Percentiles rank a stretch among this genome's conserved stretches.
Conservation (phyloP, 2,797 vertebrate species). For the Muscicapa striata region DNA sequence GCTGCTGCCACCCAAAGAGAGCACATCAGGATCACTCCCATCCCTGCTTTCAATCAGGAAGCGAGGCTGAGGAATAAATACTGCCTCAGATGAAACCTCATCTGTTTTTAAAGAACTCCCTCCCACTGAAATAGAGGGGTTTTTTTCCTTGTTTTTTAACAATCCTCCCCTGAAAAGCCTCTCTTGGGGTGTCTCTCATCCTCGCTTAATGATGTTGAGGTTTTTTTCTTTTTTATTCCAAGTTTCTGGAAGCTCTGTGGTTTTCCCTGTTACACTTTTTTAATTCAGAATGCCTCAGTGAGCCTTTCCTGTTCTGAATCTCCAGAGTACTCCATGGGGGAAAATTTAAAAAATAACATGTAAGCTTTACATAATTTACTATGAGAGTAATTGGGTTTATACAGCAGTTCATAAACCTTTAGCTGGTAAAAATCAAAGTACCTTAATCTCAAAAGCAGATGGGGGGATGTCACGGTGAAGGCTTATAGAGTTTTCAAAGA, state of each 20-base stretch:
- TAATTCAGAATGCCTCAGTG: conserved; percentile 27
- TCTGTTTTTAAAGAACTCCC: conserved; percentile 36
- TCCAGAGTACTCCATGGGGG: conserved; percentile 41
- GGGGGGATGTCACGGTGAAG: conserved; percentile 63
- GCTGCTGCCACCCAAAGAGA: background rate
- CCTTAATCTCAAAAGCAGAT: conserved; percentile 77
- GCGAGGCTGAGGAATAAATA: background rate
- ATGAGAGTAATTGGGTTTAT: conserved; percentile 71
- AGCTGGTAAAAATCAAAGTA: conserved; percentile 78
- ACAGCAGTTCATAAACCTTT: conserved; percentile 75
- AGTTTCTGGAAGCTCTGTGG: conserved; percentile 21
- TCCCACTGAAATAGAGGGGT: background rate
- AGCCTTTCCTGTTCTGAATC: conserved; percentile 38
- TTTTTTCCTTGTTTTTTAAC: background rate
- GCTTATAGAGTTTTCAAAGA: conserved; percentile 74
- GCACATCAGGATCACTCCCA: background rate
- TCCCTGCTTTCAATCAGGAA: conserved; percentile 15
- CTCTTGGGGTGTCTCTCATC: background rate
- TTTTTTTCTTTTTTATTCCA: background rate
- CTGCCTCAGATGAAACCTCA: conserved; percentile 32
- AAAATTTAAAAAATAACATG: conserved; percentile 63
- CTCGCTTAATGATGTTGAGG: background rate
- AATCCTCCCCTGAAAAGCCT: background rate
- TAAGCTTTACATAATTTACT: conserved; percentile 76
- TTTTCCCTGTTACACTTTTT: conserved; percentile 15